Evolutionary conservation across 2,888 invertebrate genomes (phyloP).

Genomic region (Macrosoma leucophasiata): DNA sequence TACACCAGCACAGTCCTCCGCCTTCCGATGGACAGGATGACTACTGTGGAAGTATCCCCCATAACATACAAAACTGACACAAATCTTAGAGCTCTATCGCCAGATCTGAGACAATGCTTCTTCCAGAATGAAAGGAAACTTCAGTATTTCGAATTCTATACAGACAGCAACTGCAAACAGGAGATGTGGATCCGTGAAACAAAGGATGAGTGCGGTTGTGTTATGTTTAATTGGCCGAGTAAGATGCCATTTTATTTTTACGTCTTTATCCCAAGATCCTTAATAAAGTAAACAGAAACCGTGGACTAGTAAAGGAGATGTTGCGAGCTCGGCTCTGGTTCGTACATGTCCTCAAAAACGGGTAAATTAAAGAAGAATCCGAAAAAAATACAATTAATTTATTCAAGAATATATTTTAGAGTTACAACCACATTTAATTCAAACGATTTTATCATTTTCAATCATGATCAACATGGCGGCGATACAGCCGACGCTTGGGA

Average conservation of each 20-base stretch:
- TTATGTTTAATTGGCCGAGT: slow-evolving; percentile 64
- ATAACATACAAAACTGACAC: slow-evolving; percentile 59
- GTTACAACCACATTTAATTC: no score
- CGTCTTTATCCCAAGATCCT: neutral
- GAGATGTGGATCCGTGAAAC: slow-evolving; percentile 67
- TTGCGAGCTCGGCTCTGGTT: no score
- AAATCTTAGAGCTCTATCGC: slow-evolving; percentile 41
- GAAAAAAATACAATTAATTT: slow-evolving; percentile 1
- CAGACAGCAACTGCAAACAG: slow-evolving; percentile 71
- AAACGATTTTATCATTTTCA: no score
- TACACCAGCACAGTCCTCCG: slow-evolving; percentile 61
- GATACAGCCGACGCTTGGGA: no score
- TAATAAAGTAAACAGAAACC: no score
- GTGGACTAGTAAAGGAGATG: no score
- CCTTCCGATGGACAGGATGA: slow-evolving; percentile 63
- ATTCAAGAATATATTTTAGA: no score
- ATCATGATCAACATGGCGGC: no score
- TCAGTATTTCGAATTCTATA: slow-evolving; percentile 62
- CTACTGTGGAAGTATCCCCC: slow-evolving; percentile 61
- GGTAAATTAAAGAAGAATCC: neutral
- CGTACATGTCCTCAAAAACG: no score
- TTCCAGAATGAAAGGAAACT: slow-evolving; percentile 59
- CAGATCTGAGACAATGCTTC: slow-evolving; percentile 58
- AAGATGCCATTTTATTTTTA: slow-evolving; percentile 27
- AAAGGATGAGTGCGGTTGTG: slow-evolving; percentile 59